phyloP scores from a whole-genome alignment of 2,888 invertebrate genomes.

The Rotaria socialis region DNA sequence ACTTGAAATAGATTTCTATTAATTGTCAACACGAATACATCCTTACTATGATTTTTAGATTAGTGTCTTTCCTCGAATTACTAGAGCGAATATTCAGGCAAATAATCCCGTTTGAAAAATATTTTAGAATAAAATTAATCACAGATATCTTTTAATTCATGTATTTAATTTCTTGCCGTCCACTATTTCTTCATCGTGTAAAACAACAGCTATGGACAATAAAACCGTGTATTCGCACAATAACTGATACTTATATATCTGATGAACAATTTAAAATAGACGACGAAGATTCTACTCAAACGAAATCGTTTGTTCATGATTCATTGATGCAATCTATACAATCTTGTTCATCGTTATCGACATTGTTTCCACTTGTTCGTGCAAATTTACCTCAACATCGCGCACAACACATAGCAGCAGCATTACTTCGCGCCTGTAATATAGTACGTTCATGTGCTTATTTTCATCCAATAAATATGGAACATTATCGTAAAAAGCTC shows the following conservation, averaged over 20 bases:
- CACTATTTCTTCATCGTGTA: not conserved
- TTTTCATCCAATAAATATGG: not conserved
- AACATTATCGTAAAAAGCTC: not conserved
- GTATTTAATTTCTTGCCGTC: not conserved
- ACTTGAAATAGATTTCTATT: no score
- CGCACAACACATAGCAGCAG: not conserved
- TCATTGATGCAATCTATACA: not conserved
- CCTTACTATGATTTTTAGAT: no score
- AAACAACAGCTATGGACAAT: not conserved
- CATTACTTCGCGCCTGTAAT: not conserved
- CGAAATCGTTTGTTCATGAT: not conserved
- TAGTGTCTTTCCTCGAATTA: no score
- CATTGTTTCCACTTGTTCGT: constrained; percentile 5
- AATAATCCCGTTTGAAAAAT: no score
- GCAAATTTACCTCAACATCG: not conserved
- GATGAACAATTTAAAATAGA: not conserved
- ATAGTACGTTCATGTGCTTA: constrained; percentile 15
- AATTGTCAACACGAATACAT: no score
- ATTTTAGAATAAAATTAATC: no score
- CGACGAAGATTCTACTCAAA: not conserved
- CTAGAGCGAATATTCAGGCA: no score
- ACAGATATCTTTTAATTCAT: not conserved
- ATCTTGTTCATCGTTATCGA: not conserved
- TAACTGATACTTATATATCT: not conserved
- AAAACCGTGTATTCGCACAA: not conserved